A percentile compares a stretch with the other conserved stretches of the same genome.
Conservation (phyloP, 30 jellyfish, hydroid and myxozoan genomes). For the Turritopsis dohrnii region DNA sequence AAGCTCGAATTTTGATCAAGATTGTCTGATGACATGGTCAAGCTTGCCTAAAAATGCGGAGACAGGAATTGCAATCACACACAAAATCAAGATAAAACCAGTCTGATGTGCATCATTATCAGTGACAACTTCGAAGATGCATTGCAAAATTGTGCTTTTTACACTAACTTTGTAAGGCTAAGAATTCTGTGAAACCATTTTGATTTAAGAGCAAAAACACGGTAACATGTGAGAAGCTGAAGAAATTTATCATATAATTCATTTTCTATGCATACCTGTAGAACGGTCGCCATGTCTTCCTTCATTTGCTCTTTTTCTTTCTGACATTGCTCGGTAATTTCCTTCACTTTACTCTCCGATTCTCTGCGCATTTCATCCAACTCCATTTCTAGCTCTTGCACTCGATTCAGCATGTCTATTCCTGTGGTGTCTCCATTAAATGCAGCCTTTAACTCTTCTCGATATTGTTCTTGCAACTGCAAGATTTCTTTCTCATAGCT, state of each 20-base stretch:
- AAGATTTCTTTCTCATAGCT: slow-evolving; percentile 34
- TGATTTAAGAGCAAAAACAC: too few species aligned
- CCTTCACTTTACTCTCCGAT: slow-evolving; percentile 40
- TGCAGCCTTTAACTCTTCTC: slow-evolving; percentile 46
- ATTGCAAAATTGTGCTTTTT: too few species aligned
- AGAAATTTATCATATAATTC: too few species aligned
- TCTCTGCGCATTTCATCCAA: slow-evolving; percentile 57
- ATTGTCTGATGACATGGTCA: not conserved
- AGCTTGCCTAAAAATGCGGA: not conserved
- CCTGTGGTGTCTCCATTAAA: slow-evolving; percentile 44
- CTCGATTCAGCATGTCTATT: slow-evolving; percentile 56
- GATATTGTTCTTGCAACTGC: slow-evolving; percentile 27
- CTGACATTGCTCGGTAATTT: slow-evolving; percentile 40
- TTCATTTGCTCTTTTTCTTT: slow-evolving; percentile 57
- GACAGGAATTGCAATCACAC: too few species aligned
- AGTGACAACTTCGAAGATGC: too few species aligned
- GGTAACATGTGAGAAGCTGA: too few species aligned
- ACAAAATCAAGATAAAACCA: too few species aligned
- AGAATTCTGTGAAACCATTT: too few species aligned
- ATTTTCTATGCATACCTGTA: slow-evolving; percentile 39
- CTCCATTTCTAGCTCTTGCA: slow-evolving; percentile 72
- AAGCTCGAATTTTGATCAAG: not conserved
- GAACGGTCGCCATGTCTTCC: slow-evolving; percentile 81
- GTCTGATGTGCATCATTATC: too few species aligned
- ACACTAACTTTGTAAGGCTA: too few species aligned